Percentiles rank a stretch among this genome's conserved stretches.
Conservation (phyloP, 2,113 vertebrate species). For the Ascaphus truei region DNA sequence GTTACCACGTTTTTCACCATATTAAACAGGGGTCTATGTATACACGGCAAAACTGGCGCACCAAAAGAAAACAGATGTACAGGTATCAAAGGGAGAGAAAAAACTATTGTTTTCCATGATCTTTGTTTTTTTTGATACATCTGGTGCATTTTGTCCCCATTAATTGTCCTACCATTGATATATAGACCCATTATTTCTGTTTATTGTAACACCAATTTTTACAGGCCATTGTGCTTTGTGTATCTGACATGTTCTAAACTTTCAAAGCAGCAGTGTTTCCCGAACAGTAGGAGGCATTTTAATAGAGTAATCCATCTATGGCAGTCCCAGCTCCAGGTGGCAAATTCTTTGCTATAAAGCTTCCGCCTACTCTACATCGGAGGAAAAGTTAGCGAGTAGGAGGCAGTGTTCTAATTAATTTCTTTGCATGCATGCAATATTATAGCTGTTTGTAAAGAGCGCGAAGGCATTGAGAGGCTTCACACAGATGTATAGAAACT, state of each 20-base stretch:
- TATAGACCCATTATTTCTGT: neutral
- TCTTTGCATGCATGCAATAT: constrained; percentile 6
- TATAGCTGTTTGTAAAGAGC: neutral
- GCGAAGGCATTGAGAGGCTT: neutral
- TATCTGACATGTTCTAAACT: neutral
- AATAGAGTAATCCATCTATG: neutral
- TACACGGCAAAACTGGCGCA: too few relatives aligned
- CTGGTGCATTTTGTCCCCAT: too few relatives aligned
- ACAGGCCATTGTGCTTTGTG: neutral
- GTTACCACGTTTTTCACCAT: too few relatives aligned
- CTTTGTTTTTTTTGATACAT: too few relatives aligned
- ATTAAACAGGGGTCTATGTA: too few relatives aligned
- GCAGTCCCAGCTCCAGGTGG: neutral
- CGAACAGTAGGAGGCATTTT: neutral
- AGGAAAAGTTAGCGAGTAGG: neutral
- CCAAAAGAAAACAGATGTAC: too few relatives aligned
- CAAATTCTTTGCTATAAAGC: neutral
- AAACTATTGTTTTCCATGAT: neutral
- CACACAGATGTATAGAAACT: neutral
- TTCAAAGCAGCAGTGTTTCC: neutral
- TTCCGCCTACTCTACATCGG: constrained; percentile 12
- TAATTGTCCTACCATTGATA: too few relatives aligned
- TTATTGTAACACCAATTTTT: neutral
- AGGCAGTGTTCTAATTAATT: constrained; percentile 24
- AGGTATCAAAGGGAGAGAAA: neutral